phyloP scores from a whole-genome alignment of 2,888 invertebrate species.

The Dexiosoma caninum region DNA sequence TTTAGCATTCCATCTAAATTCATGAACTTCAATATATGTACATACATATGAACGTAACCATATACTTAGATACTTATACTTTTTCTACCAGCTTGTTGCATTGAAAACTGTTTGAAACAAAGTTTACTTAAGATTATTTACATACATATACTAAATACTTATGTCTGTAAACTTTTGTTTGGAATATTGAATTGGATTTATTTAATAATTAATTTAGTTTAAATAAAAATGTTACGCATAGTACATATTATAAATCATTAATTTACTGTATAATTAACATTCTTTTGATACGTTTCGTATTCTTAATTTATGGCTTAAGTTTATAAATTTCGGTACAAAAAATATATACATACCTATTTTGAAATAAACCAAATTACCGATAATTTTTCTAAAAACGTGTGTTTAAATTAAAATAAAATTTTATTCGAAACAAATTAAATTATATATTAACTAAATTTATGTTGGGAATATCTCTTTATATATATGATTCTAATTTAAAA shows the following conservation, averaged over 20 bases:
- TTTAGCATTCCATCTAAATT: slow-evolving; percentile 39
- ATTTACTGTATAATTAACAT: slow-evolving; percentile 32
- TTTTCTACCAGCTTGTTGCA: no score
- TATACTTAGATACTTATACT: no score
- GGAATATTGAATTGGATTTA: slow-evolving; percentile 31
- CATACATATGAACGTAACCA: not conserved
- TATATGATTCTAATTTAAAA: no score
- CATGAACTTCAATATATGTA: not conserved
- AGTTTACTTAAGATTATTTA: slow-evolving; percentile 56
- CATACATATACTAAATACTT: no score
- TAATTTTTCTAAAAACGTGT: slow-evolving; percentile 57
- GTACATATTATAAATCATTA: slow-evolving; percentile 43
- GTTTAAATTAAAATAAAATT: no score
- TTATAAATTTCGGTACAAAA: slow-evolving; percentile 67
- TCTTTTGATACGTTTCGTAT: slow-evolving; percentile 38
- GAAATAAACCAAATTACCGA: slow-evolving; percentile 69
- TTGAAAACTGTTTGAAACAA: slow-evolving; percentile 11
- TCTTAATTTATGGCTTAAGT: slow-evolving; percentile 45
- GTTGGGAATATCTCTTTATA: no score
- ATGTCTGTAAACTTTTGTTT: slow-evolving; percentile 12
- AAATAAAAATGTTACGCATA: slow-evolving; percentile 1
- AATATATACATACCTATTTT: slow-evolving; percentile 65
- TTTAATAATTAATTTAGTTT: slow-evolving; percentile 18
- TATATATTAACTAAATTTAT: no score
- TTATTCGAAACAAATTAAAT: no score